Conservation (phyloP, 2,113 vertebrate species). For the Cettia cetti region DNA sequence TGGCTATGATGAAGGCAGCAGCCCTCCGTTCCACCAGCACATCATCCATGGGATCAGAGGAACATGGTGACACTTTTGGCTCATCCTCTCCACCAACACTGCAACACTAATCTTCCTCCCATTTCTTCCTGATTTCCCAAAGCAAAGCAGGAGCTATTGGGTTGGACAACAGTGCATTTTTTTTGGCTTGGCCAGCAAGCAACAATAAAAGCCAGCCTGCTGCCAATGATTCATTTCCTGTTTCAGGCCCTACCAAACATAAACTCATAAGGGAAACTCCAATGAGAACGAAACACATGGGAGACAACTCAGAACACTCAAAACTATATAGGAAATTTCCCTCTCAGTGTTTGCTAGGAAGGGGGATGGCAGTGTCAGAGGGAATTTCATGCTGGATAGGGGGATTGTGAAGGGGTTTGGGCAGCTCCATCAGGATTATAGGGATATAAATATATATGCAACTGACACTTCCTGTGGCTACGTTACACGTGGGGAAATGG, state of each 20-base stretch:
- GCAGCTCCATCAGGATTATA: neutral
- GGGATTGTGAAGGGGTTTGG: neutral
- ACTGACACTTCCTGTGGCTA: neutral
- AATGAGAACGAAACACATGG: accelerated
- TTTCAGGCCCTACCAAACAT: slow-evolving; percentile 48
- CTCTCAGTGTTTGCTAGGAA: accelerated
- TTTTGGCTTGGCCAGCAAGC: neutral
- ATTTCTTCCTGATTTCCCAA: neutral
- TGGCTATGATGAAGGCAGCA: neutral
- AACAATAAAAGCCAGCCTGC: neutral
- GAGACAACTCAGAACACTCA: neutral
- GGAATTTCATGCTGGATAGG: neutral
- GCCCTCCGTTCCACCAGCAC: neutral
- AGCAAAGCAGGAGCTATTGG: neutral
- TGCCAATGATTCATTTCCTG: slow-evolving; percentile 15
- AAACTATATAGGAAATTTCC: neutral
- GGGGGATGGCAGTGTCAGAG: accelerated
- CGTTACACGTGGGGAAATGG: accelerated
- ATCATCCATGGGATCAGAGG: neutral
- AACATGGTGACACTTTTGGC: accelerated
- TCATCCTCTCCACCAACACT: neutral
- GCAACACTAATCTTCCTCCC: neutral
- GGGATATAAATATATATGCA: neutral
- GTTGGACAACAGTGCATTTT: neutral
- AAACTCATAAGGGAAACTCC: slow-evolving; percentile 21